Base-by-base conservation (phyloP, 1,140 invertebrate species). In the Chelonus insularis region DNA sequence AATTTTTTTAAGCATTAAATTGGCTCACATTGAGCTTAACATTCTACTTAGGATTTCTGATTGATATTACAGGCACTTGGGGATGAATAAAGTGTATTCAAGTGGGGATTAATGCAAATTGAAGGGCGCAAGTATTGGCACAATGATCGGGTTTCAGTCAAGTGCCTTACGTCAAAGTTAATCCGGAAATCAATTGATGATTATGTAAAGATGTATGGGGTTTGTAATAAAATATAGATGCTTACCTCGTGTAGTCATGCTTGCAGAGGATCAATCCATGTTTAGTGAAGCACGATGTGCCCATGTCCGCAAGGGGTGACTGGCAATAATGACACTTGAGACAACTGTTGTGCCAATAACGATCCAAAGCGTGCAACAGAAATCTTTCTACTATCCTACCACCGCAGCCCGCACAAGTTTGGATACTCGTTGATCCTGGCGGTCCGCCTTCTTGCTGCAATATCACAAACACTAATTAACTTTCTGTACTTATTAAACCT, bases 301-400 rank as follows among this genome's bases (percentile, higher is more conserved):
- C 93, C 72, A 96, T 89, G 72, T 96, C 94, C 60, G 92, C 93
- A 60, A 97, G 85, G 72, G 89, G 88, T 57, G 89, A 89, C 55
- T 87, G 87, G 80, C 95, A 97, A 78, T 88, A 92, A 66, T 91
- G 86, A 83, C 95, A 97, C 82, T 96, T 97, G 68, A 96, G 86
- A 82, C 95, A 96, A 64, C 88, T 87, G 81, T 92, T 88, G 84
- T 97, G 94, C 94, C 94, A 97, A 82, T 94, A 96, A 73, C 93
- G 86, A 83, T 96, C 94, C 74, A 95, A 83, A 48, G 92, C 93
- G 78, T 92, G 89, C 58, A 95, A 85, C 62, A 95, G 85, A 84
- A 89, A 95, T 77, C 92, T 85, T 84, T 95, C 93, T 67, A 91
- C 86, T 79, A 96, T 96, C 83, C 92, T 91, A 68, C 87, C 89